Percentiles rank a stretch among this genome's conserved stretches.
These are phyloP conservation scores for Clepsis dumicolana DNA, from an alignment of 2,888 invertebrate genomes.

Conservation along the genomic window DNA sequence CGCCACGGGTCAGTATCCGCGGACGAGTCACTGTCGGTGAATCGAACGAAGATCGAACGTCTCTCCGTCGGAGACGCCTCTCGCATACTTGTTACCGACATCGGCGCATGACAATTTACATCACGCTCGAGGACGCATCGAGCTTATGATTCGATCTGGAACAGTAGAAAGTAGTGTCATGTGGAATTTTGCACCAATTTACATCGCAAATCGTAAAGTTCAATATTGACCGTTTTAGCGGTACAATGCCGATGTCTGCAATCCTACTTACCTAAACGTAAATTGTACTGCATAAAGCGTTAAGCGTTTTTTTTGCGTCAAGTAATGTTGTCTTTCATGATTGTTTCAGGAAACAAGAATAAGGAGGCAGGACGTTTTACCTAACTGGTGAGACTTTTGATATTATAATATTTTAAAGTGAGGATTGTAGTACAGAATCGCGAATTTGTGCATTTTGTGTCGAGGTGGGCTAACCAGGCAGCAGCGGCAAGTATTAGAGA, in stretches of 20 bases:
- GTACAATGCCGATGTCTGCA: conserved; percentile 25
- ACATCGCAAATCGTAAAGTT: conserved; percentile 44
- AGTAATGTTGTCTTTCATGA: conserved; percentile 10
- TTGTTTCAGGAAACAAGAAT: conserved; percentile 32
- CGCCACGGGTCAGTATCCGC: conserved; percentile 5
- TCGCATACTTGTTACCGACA: neutral
- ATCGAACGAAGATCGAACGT: neutral
- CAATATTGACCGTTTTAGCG: conserved; percentile 52
- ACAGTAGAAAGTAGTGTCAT: conserved; percentile 67
- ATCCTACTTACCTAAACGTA: neutral
- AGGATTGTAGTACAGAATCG: neutral
- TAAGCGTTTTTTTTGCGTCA: neutral
- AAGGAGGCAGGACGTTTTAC: neutral
- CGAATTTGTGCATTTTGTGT: neutral
- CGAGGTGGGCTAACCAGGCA: neutral
- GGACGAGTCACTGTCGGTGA: neutral
- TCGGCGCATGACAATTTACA: conserved; percentile 47
- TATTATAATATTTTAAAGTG: neutral
- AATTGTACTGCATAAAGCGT: neutral
- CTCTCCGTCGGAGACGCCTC: neutral
- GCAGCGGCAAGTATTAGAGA: conserved; percentile 28
- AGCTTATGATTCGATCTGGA: conserved; percentile 59
- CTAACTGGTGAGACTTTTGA: conserved; percentile 6
- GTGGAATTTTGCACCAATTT: conserved; percentile 58
- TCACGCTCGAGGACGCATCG: conserved; percentile 48